phyloP scores from a whole-genome alignment of 2,888 invertebrate genomes.

The Mesorhabditis belari region DNA sequence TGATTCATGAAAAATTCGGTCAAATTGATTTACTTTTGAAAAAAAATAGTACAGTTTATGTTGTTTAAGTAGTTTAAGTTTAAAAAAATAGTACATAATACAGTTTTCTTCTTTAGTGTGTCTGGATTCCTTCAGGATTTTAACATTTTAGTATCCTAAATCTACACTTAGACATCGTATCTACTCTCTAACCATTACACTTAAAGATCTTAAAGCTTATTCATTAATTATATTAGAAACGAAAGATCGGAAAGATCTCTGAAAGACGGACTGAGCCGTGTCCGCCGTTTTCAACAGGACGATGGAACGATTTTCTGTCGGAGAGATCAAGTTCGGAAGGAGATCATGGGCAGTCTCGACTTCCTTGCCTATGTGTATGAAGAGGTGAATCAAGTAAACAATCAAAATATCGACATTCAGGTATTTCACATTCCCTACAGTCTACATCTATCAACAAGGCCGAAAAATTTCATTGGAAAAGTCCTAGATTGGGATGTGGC shows the following conservation, averaged over 20 bases:
- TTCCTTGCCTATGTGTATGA: slow-evolving; percentile 78
- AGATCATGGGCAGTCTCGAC: slow-evolving; percentile 63
- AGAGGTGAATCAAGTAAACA: slow-evolving; percentile 50
- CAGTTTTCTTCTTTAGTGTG: too few relatives aligned
- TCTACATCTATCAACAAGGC: slow-evolving; percentile 83
- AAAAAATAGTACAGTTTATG: too few relatives aligned
- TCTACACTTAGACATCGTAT: too few relatives aligned
- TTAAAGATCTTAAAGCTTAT: too few relatives aligned
- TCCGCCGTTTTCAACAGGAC: slow-evolving; percentile 96
- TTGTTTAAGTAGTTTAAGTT: too few relatives aligned
- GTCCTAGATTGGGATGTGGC: slow-evolving; percentile 44
- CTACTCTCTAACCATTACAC: too few relatives aligned
- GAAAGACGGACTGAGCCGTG: slow-evolving; percentile 82
- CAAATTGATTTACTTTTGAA: too few relatives aligned
- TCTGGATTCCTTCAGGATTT: too few relatives aligned
- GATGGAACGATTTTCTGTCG: slow-evolving; percentile 98
- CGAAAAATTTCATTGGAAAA: slow-evolving; percentile 60
- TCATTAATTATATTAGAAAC: slow-evolving; percentile 43
- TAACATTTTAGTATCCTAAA: too few relatives aligned
- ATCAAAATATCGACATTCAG: neutral
- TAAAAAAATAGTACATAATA: too few relatives aligned
- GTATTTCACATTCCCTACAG: slow-evolving; percentile 92
- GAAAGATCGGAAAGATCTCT: slow-evolving; percentile 67
- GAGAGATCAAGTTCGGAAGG: slow-evolving; percentile 62
- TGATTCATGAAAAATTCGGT: too few relatives aligned